Base-by-base conservation (phyloP, 92 coral and sea anemone species). In the Desmophyllum pertusum region DNA sequence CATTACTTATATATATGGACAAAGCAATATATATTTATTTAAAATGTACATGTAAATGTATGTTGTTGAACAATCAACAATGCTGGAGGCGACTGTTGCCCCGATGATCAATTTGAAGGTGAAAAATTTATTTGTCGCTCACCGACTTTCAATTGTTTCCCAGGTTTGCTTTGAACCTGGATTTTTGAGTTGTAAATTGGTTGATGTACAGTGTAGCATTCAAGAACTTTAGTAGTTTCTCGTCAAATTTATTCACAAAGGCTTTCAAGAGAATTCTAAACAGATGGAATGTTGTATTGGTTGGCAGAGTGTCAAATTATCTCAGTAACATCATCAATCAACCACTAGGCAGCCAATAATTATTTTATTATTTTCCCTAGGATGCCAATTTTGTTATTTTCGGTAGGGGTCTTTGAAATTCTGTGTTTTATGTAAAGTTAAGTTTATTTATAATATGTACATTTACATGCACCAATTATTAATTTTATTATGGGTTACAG, bases 201-300 rank as follows among this genome's bases (percentile, higher is more conserved):
- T 50, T 50, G 13, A 6, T 37, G 74, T 46, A 69, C 64, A 33
- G 36, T 9, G n/a, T n/a, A n/a, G n/a, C 2, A 36, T 5, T 0
- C 15, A 35, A 18, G 23, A 17, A 13, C 31, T 33, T 27, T 48
- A 10, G n/a, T n/a, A n/a, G 9, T 36, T 59, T 40, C 50, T 29
- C 52, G 7, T 40, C 19, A 42, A 61, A 78, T 78, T 78, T 63
- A 78, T 42, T 61, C 71, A 42, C 8, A 27, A 45, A 5, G 55
- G 72, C 40, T 62, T 48, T 78, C 18, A 78, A 61, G 33, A 18
- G 57, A 61, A 42, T 62, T 64, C 73, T 43, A 42, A 39, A 40
- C 72, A 62, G 4, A 2, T 3, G 73, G 72, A 64, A 78, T 78
- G 72, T 43, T n/a, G n/a, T n/a, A n/a, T n/a, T 6, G 73, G 25